Evolutionary conservation across 2,888 invertebrate species (phyloP), one percentile per base, ranked within the genome.

Genomic region (Boloria selene): DNA sequence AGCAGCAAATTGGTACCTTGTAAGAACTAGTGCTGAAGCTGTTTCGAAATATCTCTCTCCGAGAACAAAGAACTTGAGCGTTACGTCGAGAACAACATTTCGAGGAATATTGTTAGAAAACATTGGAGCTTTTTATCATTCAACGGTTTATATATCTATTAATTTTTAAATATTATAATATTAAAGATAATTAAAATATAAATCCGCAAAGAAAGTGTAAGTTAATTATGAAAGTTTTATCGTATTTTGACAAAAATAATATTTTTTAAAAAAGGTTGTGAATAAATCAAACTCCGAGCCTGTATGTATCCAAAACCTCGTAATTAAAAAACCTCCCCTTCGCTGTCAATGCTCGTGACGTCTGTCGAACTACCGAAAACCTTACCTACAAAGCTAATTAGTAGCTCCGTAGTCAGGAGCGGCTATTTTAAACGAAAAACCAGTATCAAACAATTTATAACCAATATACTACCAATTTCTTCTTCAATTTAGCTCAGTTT

Each of bases 321-420:
- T 74, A 72, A 73, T 73, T 72, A 72, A 74, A 74, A 72, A 72
- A 64, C 69, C 70, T 63, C 72, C 72, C 67, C 68, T 67, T 58
- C 63, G 65, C 72, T 67, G 72, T 74, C 74, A 72, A 67, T 71
- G 71, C 61, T 60, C 61, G 67, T 65, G 62, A 70, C 61, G 62
- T 61, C 71, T 70, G 71, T 65, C 73, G 72, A 74, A 72, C 72
- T 71, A 72, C 61, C 68, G 69, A 69, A 63, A 71, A 65, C 70
- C 68, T 56, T 70, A n/a, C n/a, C n/a, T n/a, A 70, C 72, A 70
- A 67, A 68, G 64, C 71, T 75, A 73, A 73, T 73, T 72, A 73
- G 70, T 38, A 22, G 22, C 31, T 59, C 26, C 38, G 47, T 38
- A 17, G 16, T 45, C 42, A 31, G 44, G 17, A 45, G 18, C 44